Conservation (phyloP, 2,888 invertebrate genomes). For the Caenorhabditis plicata region DNA sequence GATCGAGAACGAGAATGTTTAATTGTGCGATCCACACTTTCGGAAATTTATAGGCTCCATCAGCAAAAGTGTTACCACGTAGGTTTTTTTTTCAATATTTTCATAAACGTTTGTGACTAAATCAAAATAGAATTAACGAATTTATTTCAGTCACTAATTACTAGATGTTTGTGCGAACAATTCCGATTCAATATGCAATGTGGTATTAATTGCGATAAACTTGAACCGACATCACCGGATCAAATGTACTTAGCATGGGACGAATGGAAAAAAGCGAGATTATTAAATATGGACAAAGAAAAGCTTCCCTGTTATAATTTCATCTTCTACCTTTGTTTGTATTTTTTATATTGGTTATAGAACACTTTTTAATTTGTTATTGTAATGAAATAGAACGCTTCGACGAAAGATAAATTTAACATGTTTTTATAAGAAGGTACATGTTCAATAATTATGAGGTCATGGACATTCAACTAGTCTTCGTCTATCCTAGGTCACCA, state of each 20-base stretch:
- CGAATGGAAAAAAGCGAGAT: conserved; percentile 40
- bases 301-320: too few relatives aligned
- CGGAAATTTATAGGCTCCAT: conserved; percentile 44
- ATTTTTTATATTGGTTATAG: too few relatives aligned
- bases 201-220: conserved; percentile 37
- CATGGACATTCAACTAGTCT: too few relatives aligned
- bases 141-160: conserved; percentile 44
- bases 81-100: conserved; percentile 1
- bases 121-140: not conserved
- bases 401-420: too few relatives aligned
- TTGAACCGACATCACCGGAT: conserved; percentile 44
- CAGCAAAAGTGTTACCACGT: conserved; percentile 47
- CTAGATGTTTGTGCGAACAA: conserved; percentile 44
- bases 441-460: too few relatives aligned
- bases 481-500: too few relatives aligned
- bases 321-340: too few relatives aligned
- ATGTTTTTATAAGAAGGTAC: too few relatives aligned
- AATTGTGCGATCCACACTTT: conserved; percentile 40
- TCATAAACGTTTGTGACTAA: not conserved
- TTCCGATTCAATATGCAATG: conserved; percentile 37
- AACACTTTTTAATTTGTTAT: too few relatives aligned
- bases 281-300: too few relatives aligned
- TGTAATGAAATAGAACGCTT: too few relatives aligned
- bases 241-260: conserved; percentile 45
- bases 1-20: conserved; percentile 49